phyloP scores from a whole-genome alignment of 2,888 invertebrate genomes.

The Galerucella calmariensis region DNA sequence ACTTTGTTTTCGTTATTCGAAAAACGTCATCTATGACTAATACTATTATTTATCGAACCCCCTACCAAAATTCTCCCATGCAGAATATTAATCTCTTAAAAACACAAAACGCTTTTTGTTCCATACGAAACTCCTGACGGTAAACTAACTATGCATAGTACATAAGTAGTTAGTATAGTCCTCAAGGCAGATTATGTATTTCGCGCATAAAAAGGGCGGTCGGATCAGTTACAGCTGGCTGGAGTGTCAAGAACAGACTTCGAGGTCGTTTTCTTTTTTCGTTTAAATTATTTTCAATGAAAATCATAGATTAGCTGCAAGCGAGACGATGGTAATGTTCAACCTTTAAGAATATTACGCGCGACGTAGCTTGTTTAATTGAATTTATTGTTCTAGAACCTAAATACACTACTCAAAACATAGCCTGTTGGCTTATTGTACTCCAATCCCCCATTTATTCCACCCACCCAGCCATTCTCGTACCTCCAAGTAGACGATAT shows the following conservation, averaged over 20 bases:
- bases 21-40: conserved; percentile 1
- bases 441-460: too few relatives aligned
- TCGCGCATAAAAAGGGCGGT: conserved; percentile 18
- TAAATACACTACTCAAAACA: not conserved
- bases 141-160: conserved; percentile 2
- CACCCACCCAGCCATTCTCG: too few relatives aligned
- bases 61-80: not conserved
- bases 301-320: conserved; percentile 7
- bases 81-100: conserved; percentile 10
- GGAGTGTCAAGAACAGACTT: conserved; percentile 17
- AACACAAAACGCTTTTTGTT: conserved; percentile 14
- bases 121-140: conserved; percentile 12
- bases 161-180: conserved; percentile 13
- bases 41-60: conserved; percentile 5
- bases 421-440: too few relatives aligned
- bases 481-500: too few relatives aligned
- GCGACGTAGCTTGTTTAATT: not conserved
- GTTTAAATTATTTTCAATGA: conserved; percentile 2
- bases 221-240: conserved; percentile 19
- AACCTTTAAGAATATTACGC: not conserved
- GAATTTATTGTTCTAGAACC: not conserved
- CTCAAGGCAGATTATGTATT: conserved; percentile 16
- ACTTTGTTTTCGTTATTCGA: not conserved
- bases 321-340: not conserved
- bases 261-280: conserved; percentile 4